Base-by-base conservation (phyloP, 2,797 vertebrate species). In the Lutjanus campechanus region DNA sequence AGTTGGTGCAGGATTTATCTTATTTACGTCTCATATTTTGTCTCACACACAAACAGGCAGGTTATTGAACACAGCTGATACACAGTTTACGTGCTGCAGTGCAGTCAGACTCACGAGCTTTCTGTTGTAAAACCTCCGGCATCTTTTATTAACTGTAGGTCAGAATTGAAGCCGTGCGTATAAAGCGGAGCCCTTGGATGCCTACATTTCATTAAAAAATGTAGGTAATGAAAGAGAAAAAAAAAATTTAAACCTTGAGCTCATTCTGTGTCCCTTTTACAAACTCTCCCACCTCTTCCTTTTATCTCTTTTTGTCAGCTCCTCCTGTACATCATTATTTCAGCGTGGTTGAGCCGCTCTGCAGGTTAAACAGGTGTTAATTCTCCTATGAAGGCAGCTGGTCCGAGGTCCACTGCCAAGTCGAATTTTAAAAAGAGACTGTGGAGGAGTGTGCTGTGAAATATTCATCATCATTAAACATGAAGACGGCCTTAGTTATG, bases 391-490 rank as follows among this genome's bases (percentile, higher is more conserved):
- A 60, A 77, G 73, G 69, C 77, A 40, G 73, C 40, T 44, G 68
- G 81, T 85, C 72, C 69, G 72, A 68, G 69, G 82, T 93, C 79
- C 73, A 69, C 77, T 84, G 41, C 89, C 76, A 85, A 93, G 89
- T 73, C 2, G 82, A 91, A 88, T 91, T 80, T 88, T 73, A 89
- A 91, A 92, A 86, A 84, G 81, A 80, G 83, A 79, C 80, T 77
- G 88, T 85, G 87, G 85, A 85, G 69, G 83, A 77, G 60, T 36
- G 65, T 16, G 71, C 22, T 40, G 84, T 94, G 87, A 95, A 94
- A 95, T 94, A 95, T 94, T 95, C 68, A 85, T 92, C 86, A 49
- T 90, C 93, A 91, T 95, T 95, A 93, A 94, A 94, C 92, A 95
- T 91, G 93, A 90, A 93, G 87, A 76, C 77, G 85, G 63, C 85